phyloP scores from a whole-genome alignment of 1,140 invertebrate species.

The Bombus soroeensis region DNA sequence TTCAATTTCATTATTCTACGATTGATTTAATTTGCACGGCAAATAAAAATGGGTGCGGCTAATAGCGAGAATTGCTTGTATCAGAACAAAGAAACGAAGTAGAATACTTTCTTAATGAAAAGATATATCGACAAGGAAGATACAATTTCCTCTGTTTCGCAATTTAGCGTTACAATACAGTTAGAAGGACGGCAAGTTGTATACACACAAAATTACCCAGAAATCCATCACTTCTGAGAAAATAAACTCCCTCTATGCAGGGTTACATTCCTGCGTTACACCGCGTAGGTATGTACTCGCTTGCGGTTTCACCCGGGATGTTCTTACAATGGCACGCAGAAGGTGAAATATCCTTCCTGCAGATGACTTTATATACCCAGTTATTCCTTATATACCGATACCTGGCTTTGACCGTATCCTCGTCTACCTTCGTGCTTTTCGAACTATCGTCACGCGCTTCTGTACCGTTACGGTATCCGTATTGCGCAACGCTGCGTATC shows the following conservation, averaged over 20 bases:
- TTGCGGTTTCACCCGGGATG: conserved; percentile 11
- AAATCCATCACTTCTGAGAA: conserved; percentile 24
- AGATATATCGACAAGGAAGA: background rate
- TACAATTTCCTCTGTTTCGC: background rate
- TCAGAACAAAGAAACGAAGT: no score
- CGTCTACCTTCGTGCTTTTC: background rate
- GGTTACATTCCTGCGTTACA: conserved; percentile 23
- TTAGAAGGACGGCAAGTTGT: background rate
- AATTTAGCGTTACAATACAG: background rate
- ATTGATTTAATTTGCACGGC: no score
- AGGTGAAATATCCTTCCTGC: background rate
- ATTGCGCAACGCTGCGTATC: conserved; percentile 9
- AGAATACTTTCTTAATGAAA: no score
- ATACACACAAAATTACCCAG: background rate
- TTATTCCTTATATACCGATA: conserved; percentile 5
- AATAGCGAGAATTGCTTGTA: no score
- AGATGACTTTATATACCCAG: conserved; percentile 4
- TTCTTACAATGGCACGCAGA: background rate
- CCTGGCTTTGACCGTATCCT: background rate
- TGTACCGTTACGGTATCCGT: conserved; percentile 27
- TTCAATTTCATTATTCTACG: background rate
- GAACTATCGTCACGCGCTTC: conserved; percentile 26
- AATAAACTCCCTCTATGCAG: conserved; percentile 11
- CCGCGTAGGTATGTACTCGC: background rate
- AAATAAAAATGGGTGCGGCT: no score